phyloP scores from a whole-genome alignment of 2,113 vertebrate species.

The Setophaga kirtlandii region DNA sequence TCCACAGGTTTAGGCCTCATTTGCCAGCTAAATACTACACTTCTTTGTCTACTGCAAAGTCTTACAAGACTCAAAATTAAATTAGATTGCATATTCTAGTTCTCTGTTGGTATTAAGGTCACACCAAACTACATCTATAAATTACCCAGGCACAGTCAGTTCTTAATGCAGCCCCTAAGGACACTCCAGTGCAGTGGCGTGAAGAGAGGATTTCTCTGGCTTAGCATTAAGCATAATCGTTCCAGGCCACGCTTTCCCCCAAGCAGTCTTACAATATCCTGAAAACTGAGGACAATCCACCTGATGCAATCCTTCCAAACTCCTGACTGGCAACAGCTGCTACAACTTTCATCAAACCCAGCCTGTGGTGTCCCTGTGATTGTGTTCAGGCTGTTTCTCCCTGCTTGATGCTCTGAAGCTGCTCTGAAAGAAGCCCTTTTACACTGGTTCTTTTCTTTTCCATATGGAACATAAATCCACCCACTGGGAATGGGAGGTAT shows the following conservation, averaged over 20 bases:
- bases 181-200: conserved; percentile 4
- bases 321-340: neutral
- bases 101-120: conserved; percentile 64
- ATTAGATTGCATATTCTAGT: conserved; percentile 57
- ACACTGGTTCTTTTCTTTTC: neutral
- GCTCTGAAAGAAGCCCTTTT: neutral
- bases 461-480: neutral
- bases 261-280: neutral
- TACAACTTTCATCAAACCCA: neutral
- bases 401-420: neutral
- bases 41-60: conserved; percentile 38
- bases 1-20: conserved; percentile 55
- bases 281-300: neutral
- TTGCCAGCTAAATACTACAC: conserved; percentile 43
- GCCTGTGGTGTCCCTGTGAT: neutral
- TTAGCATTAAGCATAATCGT: conserved; percentile 29
- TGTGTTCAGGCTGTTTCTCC: neutral
- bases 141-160: conserved; percentile 29
- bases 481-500: neutral
- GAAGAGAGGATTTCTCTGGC: conserved; percentile 49
- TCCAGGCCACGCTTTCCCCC: neutral
- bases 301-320: neutral
- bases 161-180: conserved; percentile 52
- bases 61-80: conserved; percentile 53
- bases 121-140: conserved; percentile 57